These are phyloP conservation scores for Drosophila nikananu DNA, from an alignment of 1,140 invertebrate genomes.

Conservation along the genomic window DNA sequence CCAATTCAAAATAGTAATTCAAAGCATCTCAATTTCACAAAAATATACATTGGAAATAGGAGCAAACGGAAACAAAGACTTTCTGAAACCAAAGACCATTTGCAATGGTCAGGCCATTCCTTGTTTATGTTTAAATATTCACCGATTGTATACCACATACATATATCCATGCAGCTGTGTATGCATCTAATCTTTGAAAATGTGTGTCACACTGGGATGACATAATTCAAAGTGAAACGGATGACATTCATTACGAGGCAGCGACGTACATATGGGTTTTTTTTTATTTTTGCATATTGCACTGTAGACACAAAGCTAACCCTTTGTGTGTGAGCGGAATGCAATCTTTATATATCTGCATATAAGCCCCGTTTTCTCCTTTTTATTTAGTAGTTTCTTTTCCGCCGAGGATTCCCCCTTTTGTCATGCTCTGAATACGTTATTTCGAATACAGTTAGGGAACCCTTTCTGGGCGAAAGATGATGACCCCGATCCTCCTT, in stretches of 20 bases:
- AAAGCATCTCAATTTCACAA: not conserved
- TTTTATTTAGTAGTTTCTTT: not conserved
- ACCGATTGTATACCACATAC: conserved; percentile 23
- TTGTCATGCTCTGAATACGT: conserved; percentile 64
- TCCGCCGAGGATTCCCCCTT: conserved; percentile 16
- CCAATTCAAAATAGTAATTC: not conserved
- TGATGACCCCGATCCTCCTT: conserved; percentile 50
- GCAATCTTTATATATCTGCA: conserved; percentile 9
- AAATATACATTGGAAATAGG: not conserved
- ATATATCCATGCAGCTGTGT: not conserved
- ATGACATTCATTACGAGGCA: conserved; percentile 77
- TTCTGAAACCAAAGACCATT: conserved; percentile 25
- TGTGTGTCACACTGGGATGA: conserved; percentile 67
- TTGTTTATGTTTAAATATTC: conserved; percentile 12
- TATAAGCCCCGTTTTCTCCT: not conserved
- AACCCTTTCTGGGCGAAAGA: conserved; percentile 19
- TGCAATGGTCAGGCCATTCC: conserved; percentile 40
- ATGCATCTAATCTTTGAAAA: conserved; percentile 37
- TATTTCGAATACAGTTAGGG: conserved; percentile 46
- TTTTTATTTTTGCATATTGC: conserved; percentile 37
- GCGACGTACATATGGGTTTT: conserved; percentile 17
- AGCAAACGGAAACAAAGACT: conserved; percentile 54
- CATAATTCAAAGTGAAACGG: conserved; percentile 81
- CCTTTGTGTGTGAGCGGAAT: conserved; percentile 42
- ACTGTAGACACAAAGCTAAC: conserved; percentile 44